These are phyloP conservation scores for Nesogale talazaci DNA, from an alignment of 2,113 vertebrate genomes.

Conservation along the genomic window DNA sequence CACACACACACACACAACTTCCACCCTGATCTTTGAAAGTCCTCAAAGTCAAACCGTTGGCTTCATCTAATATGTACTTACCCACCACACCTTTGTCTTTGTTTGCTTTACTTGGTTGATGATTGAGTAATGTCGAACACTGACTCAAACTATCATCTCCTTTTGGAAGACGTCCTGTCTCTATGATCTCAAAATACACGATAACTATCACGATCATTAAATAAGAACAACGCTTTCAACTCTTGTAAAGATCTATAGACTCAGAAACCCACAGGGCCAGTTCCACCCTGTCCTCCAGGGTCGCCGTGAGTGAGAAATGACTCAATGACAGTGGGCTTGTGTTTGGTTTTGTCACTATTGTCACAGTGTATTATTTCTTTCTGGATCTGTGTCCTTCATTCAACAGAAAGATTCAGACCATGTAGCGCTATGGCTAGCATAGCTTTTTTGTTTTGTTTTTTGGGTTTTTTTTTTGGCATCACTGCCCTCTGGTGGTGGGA, in stretches of 20 bases:
- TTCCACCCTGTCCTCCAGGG: no score
- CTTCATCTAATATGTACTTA: not conserved
- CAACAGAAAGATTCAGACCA: not conserved
- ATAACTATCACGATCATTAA: no score
- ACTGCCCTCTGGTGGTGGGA: no score
- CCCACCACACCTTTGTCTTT: not conserved
- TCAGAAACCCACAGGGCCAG: no score
- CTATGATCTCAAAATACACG: not conserved
- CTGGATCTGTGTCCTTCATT: slow-evolving; percentile 30
- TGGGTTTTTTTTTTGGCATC: no score
- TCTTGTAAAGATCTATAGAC: no score
- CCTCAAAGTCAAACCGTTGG: not conserved
- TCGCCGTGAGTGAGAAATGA: no score
- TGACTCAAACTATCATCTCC: not conserved
- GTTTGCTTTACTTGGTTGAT: not conserved
- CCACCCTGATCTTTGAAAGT: not conserved
- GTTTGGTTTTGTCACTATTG: not conserved
- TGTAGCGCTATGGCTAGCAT: not conserved
- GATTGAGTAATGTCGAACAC: not conserved
- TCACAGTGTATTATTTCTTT: slow-evolving; percentile 48
- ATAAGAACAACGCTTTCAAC: no score
- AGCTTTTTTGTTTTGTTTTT: no score
- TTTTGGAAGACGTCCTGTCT: not conserved
- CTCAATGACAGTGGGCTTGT: no score
- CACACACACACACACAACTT: no score